Evolutionary conservation across 2,113 vertebrate species (phyloP).

Genomic region (Heterocephalus glaber): DNA sequence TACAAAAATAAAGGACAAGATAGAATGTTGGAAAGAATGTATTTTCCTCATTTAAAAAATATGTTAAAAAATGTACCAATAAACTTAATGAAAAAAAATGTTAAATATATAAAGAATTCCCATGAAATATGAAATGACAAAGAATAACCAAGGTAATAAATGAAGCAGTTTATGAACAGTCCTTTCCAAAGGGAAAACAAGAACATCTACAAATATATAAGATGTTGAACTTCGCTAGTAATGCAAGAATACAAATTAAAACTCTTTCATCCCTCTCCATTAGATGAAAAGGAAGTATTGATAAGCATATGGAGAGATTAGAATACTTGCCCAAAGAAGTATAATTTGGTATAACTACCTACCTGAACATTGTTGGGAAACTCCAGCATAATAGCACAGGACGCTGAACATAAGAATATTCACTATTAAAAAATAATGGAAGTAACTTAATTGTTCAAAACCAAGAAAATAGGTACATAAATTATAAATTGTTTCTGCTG

Average conservation of each 20-base stretch:
- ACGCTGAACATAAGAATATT: not conserved
- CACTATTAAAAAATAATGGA: not conserved
- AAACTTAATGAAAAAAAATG: too few species aligned
- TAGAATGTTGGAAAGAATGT: not conserved
- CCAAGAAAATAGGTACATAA: not conserved
- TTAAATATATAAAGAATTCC: not conserved
- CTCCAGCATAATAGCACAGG: not conserved
- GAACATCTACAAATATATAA: not conserved
- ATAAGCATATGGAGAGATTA: not conserved
- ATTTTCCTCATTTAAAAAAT: not conserved
- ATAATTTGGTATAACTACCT: not conserved
- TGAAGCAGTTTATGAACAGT: constrained; percentile 13
- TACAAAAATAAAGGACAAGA: not conserved
- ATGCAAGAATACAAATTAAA: not conserved
- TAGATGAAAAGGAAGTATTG: not conserved
- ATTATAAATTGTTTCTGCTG: not conserved
- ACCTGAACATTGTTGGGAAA: not conserved
- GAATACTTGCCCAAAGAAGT: not conserved
- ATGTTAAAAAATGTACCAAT: not conserved
- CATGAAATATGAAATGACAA: not conserved
- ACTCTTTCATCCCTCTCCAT: not conserved
- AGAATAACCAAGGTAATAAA: not conserved
- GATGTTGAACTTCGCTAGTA: not conserved
- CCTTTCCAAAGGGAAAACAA: not conserved
- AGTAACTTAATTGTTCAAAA: not conserved